Evolutionary conservation across 2,888 invertebrate genomes (phyloP).

Genomic region (Drosophila neonasuta): DNA sequence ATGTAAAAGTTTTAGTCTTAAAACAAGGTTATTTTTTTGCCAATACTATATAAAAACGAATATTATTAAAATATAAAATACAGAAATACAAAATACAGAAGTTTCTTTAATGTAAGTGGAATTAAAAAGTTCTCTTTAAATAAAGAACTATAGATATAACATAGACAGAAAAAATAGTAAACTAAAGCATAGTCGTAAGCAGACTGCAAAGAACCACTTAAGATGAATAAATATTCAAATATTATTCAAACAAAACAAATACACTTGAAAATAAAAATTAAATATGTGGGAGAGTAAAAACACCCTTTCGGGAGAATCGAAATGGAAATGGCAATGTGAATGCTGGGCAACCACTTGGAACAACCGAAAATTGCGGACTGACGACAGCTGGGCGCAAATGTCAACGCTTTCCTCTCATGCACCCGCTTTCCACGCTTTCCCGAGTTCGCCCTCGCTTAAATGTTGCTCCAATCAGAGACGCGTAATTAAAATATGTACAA

Average conservation of each 20-base stretch:
- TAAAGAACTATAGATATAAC: too few relatives aligned
- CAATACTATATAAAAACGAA: too few relatives aligned
- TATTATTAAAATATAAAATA: too few relatives aligned
- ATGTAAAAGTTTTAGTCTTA: too few relatives aligned
- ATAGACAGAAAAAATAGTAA: too few relatives aligned
- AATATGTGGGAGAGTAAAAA: constrained; percentile 2
- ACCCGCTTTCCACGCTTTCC: constrained; percentile 37
- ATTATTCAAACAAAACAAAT: constrained; percentile 34
- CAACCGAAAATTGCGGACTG: constrained; percentile 54
- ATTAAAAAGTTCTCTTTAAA: too few relatives aligned
- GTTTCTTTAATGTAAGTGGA: too few relatives aligned
- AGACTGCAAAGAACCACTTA: constrained; percentile 1
- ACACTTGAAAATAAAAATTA: constrained; percentile 14
- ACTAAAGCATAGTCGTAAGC: too few relatives aligned
- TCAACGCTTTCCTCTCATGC: constrained; percentile 42
- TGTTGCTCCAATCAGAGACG: constrained; percentile 72
- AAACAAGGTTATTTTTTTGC: too few relatives aligned
- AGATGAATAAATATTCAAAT: constrained; percentile 30
- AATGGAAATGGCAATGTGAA: constrained; percentile 37
- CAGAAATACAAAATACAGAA: too few relatives aligned
- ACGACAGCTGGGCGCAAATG: constrained; percentile 60
- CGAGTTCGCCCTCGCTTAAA: constrained; percentile 33
- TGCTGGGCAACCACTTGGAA: constrained; percentile 55
- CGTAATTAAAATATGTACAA: constrained; percentile 76
- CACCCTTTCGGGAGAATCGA: constrained; percentile 20